These are phyloP conservation scores for Psilopsiagon aurifrons DNA, from an alignment of 2,113 vertebrate genomes.

Conservation along the genomic window DNA sequence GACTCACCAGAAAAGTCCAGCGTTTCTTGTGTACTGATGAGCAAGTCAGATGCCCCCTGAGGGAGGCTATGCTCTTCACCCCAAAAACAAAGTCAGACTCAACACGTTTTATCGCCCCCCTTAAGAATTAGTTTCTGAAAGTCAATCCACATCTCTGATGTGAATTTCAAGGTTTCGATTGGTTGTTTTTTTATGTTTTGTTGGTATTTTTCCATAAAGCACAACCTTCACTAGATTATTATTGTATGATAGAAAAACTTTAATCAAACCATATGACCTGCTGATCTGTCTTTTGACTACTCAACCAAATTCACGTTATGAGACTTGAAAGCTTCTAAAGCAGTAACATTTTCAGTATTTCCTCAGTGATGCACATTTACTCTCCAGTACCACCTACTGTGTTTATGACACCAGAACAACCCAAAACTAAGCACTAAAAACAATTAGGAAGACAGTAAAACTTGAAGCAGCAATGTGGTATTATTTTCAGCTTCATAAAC, in stretches of 20 bases:
- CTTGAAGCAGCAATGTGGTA: background rate
- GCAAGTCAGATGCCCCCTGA: fast-evolving
- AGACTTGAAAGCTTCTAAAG: background rate
- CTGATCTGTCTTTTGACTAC: background rate
- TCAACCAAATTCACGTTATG: background rate
- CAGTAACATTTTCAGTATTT: background rate
- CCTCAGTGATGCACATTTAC: background rate
- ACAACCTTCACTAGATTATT: background rate
- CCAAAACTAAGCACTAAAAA: background rate
- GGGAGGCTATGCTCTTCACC: background rate
- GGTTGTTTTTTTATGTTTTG: background rate
- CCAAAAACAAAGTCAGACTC: background rate
- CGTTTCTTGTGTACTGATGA: background rate
- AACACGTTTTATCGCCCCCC: background rate
- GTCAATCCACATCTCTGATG: background rate
- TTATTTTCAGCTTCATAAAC: background rate
- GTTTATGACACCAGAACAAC: background rate
- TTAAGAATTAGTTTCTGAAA: background rate
- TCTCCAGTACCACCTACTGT: background rate
- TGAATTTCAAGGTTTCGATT: background rate
- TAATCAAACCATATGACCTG: background rate
- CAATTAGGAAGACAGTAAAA: background rate
- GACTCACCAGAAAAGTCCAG: background rate
- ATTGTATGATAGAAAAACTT: background rate
- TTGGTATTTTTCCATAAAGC: background rate